Base-by-base conservation (phyloP, 2,888 invertebrate genomes). In the Elegia similella region DNA sequence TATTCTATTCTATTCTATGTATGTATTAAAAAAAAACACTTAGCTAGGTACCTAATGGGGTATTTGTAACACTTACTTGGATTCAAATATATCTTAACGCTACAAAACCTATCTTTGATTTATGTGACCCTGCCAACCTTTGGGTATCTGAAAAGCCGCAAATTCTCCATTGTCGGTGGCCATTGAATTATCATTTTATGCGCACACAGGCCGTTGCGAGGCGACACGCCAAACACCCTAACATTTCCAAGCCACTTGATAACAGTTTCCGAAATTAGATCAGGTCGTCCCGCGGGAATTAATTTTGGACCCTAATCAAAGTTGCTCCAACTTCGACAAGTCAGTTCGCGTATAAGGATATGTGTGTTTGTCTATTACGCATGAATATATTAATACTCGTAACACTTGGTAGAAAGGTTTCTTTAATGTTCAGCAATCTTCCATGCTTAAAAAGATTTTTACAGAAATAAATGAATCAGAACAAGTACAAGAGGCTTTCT, bases 291-390 rank as follows among this genome's bases (percentile, higher is more conserved):
- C 72, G 73, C 56, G 55, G 76, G 74, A 82, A 80, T 82, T 81
- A 84, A 80, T 80, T 80, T 81, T 79, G 72, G 73, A 82, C 81
- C 82, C 79, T 78, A 80, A 84, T 85, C 84, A 84, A 84, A 84
- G 73, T 83, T 82, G 67, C 69, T 62, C 64, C 66, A 66, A 78
- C 75, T 78, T 79, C 60, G 59, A 58, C 60, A 72, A 78, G 75
- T 72, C 74, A 68, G 70, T 68, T 67, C 61, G 70, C 67, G 68
- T 68, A 60, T 62, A 61, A 29, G 30, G 42, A 42, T 42, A 13
- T 2, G 8, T 38, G 15, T 38, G 38, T 52, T 34, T 42, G 16
- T 23, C 16, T 10, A 17, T 13, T 6, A 7, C 29, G 10, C 7
- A 50, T 32, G 48, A 32, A 34, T 17, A 44, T 17, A 50, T 32